phyloP scores from a whole-genome alignment of 1,140 invertebrate species.

The Microvelia longipes region DNA sequence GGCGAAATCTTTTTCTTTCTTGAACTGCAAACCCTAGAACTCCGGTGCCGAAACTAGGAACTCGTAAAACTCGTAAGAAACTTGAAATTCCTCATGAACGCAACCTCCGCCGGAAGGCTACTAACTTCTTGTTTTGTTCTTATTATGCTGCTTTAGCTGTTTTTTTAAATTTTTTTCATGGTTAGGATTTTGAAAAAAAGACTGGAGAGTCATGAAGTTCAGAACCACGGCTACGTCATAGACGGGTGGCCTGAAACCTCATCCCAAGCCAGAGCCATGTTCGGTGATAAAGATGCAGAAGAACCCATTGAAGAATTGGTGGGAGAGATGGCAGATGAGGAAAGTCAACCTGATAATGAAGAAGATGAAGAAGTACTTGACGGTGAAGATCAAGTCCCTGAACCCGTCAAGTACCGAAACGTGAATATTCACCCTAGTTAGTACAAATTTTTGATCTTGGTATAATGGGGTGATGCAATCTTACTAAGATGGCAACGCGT shows the following conservation, averaged over 20 bases:
- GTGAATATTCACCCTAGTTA: neutral
- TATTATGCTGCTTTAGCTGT: too few species aligned
- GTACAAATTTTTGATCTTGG: too few species aligned
- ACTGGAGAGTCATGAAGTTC: neutral
- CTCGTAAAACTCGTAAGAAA: too few species aligned
- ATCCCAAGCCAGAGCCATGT: neutral
- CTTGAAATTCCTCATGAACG: too few species aligned
- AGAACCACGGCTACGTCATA: neutral
- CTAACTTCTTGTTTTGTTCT: too few species aligned
- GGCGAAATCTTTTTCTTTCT: too few species aligned
- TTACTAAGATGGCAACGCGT: too few species aligned
- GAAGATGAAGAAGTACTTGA: neutral
- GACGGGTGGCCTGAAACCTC: neutral
- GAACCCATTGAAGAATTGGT: neutral
- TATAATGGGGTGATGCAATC: too few species aligned
- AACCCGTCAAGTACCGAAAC: neutral
- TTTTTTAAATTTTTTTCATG: too few species aligned
- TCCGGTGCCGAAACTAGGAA: too few species aligned
- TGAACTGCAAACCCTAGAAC: too few species aligned
- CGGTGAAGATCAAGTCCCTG: neutral
- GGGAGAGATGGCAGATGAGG: neutral
- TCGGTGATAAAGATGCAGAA: neutral
- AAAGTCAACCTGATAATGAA: neutral
- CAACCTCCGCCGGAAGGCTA: too few species aligned
- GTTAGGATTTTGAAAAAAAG: neutral